These are phyloP conservation scores for Abrostola triplasia DNA, from an alignment of 2,888 invertebrate species.

Conservation along the genomic window DNA sequence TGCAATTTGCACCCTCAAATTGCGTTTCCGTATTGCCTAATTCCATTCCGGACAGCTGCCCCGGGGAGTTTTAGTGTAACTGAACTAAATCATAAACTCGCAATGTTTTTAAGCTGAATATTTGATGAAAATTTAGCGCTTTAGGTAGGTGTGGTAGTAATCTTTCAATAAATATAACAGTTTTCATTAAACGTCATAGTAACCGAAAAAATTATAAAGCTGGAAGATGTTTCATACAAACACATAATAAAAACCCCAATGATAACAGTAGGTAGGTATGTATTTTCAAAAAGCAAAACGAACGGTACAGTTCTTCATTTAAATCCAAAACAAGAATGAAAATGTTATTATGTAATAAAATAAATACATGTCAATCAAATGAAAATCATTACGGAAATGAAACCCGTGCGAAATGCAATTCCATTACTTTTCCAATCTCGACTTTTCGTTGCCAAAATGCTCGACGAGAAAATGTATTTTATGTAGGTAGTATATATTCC, in stretches of 20 bases:
- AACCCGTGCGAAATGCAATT: conserved; percentile 56
- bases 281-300: not conserved
- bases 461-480: conserved; percentile 29
- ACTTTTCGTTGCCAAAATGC: conserved; percentile 36
- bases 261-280: no score
- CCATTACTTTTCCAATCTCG: conserved; percentile 57
- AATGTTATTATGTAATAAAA: conserved; percentile 12
- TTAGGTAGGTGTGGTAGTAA: not conserved
- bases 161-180: not conserved
- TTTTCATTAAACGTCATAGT: no score
- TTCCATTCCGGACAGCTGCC: conserved; percentile 62
- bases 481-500: no score
- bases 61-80: conserved; percentile 24
- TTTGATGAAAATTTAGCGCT: conserved; percentile 6
- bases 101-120: not conserved
- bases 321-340: not conserved
- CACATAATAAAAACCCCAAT: no score
- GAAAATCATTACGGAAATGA: conserved; percentile 52
- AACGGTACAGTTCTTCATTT: no score
- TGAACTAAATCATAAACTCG: conserved; percentile 28
- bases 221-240: not conserved
- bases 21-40: conserved; percentile 61
- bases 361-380: conserved; percentile 29
- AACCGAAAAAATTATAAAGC: no score
- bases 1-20: conserved; percentile 71